Percentiles rank a stretch among this genome's conserved stretches.
Conservation (phyloP, 2,113 vertebrate genomes). For the Eonycteris spelaea region DNA sequence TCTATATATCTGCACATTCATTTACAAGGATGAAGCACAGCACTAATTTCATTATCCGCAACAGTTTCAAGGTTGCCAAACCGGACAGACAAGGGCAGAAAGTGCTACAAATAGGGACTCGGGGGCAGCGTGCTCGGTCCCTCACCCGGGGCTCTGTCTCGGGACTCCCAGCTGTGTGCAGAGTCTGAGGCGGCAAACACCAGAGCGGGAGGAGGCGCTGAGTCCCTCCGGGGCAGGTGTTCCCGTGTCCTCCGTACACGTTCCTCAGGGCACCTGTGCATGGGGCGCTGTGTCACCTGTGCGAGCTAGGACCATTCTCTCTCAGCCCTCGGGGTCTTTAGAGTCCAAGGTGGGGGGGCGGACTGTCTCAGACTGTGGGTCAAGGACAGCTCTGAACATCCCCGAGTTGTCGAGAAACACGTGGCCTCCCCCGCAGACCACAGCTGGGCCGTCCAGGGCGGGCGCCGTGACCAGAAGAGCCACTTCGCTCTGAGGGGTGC, state of each 20-base stretch:
- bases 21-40: neutral
- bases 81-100: neutral
- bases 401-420: too few relatives aligned
- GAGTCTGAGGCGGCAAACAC: neutral
- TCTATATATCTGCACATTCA: too few relatives aligned
- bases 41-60: neutral
- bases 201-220: too few relatives aligned
- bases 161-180: neutral
- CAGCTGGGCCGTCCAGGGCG: too few relatives aligned
- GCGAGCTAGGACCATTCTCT: neutral
- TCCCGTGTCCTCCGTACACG: too few relatives aligned
- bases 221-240: too few relatives aligned
- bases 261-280: neutral
- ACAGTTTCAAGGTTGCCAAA: neutral
- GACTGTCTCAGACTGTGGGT: fast-evolving
- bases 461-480: too few relatives aligned
- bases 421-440: too few relatives aligned
- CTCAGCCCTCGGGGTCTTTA: fast-evolving
- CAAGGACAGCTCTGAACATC: fast-evolving
- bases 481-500: too few relatives aligned
- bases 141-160: too few relatives aligned
- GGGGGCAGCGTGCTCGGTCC: too few relatives aligned
- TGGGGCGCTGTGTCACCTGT: too few relatives aligned
- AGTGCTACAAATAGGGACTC: neutral
- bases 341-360: neutral